phyloP scores from a whole-genome alignment of 2,888 invertebrate genomes.

The Clanis bilineata region DNA sequence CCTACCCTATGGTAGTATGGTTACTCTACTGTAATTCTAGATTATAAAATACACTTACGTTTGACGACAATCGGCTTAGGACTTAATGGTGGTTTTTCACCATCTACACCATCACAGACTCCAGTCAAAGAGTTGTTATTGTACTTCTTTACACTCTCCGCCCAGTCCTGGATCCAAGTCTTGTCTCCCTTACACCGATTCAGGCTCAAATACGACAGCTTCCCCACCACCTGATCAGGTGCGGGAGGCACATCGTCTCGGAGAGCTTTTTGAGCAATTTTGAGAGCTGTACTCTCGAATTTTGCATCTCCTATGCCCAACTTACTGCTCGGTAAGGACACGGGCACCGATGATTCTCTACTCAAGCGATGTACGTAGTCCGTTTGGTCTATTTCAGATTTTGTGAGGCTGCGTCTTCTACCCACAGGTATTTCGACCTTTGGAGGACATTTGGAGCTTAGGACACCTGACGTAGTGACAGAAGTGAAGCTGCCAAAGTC shows the following conservation, averaged over 20 bases:
- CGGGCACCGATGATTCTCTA: constrained; percentile 71
- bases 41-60: constrained; percentile 55
- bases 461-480: constrained; percentile 87
- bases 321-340: constrained; percentile 63
- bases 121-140: constrained; percentile 60
- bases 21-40: constrained; percentile 20
- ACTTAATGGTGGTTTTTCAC: constrained; percentile 67
- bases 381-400: constrained; percentile 86
- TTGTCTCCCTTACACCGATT: constrained; percentile 78
- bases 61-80: constrained; percentile 61
- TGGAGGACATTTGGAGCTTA: constrained; percentile 76
- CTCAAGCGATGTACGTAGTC: constrained; percentile 78
- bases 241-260: constrained; percentile 53
- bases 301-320: constrained; percentile 50
- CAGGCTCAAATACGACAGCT: constrained; percentile 71
- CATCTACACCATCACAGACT: constrained; percentile 20
- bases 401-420: constrained; percentile 84
- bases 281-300: constrained; percentile 70
- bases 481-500: constrained; percentile 86
- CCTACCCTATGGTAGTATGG: too few relatives aligned
- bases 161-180: constrained; percentile 85
- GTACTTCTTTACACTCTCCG: constrained; percentile 82
- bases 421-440: constrained; percentile 54
- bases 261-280: constrained; percentile 63
- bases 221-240: constrained; percentile 65